Evolutionary conservation across 1,140 invertebrate genomes (phyloP).

Genomic region (Neodiprion virginianus): DNA sequence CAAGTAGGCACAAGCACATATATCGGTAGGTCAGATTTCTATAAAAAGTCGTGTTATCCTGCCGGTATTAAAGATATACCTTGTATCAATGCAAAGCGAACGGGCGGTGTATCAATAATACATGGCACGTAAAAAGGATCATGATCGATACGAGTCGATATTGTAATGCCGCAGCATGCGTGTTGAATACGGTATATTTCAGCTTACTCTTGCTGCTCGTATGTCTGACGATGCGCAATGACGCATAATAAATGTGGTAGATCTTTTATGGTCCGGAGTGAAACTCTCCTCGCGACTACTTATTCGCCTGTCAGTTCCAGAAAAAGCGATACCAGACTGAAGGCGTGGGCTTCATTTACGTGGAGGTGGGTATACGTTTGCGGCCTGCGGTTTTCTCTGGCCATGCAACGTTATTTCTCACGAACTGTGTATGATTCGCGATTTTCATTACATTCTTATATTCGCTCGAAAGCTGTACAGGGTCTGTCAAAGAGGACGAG

Average conservation of each 20-base stretch:
- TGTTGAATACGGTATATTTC: not conserved
- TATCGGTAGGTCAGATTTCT: too few relatives aligned
- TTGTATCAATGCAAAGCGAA: too few relatives aligned
- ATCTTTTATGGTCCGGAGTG: not conserved
- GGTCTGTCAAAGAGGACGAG: too few relatives aligned
- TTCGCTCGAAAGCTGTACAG: too few relatives aligned
- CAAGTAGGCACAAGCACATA: too few relatives aligned
- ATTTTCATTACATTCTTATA: too few relatives aligned
- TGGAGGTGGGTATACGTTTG: not conserved
- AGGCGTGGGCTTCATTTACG: not conserved
- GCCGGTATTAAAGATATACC: too few relatives aligned
- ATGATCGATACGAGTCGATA: too few relatives aligned
- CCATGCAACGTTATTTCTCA: not conserved
- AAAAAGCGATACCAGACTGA: constrained; percentile 1
- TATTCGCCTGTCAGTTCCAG: not conserved
- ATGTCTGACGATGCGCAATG: constrained; percentile 2
- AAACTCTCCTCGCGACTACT: not conserved
- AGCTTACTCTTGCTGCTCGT: not conserved
- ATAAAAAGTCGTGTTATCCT: too few relatives aligned
- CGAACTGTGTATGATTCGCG: too few relatives aligned
- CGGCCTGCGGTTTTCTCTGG: not conserved
- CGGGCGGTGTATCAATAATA: too few relatives aligned
- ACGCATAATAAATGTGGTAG: not conserved
- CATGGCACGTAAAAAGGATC: too few relatives aligned
- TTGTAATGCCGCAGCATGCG: not conserved